phyloP scores from a whole-genome alignment of 2,797 vertebrate species.

The Notolabrus celidotus region DNA sequence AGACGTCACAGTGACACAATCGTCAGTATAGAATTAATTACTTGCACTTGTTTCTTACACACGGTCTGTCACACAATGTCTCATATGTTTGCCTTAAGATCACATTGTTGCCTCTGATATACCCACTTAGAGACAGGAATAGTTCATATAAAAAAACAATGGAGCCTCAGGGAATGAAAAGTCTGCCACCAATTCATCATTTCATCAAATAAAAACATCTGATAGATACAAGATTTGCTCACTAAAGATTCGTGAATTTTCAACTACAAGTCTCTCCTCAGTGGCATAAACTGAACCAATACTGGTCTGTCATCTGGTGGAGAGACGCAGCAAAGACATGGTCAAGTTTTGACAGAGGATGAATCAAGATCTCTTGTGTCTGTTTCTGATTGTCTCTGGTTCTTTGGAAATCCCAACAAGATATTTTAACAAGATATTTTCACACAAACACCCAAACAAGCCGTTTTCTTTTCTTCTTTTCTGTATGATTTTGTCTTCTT shows the following conservation, averaged over 20 bases:
- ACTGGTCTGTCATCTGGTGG: constrained; percentile 75
- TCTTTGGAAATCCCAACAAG: constrained; percentile 43
- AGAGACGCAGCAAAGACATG: constrained; percentile 51
- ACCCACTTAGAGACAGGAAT: constrained; percentile 44
- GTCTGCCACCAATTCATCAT: constrained; percentile 18
- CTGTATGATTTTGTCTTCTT: constrained; percentile 37
- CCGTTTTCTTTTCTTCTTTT: constrained; percentile 47
- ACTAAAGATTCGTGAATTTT: constrained; percentile 16
- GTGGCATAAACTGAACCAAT: constrained; percentile 18
- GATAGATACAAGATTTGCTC: constrained; percentile 15
- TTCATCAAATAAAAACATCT: constrained; percentile 28
- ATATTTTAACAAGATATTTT: constrained; percentile 64
- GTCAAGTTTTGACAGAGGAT: constrained; percentile 28
- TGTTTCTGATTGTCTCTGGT: constrained; percentile 43
- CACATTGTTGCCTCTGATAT: constrained; percentile 80
- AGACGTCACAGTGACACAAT: constrained; percentile 60
- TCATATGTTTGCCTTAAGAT: constrained; percentile 81
- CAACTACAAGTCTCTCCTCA: constrained; percentile 1
- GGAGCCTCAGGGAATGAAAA: constrained; percentile 22
- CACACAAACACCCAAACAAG: constrained; percentile 55
- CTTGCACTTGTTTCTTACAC: constrained; percentile 62
- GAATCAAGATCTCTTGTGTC: constrained; percentile 24
- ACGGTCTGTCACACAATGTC: constrained; percentile 47
- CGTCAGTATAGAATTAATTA: constrained; percentile 56
- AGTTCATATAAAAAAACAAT: constrained; percentile 31